Percentiles rank a stretch among this genome's conserved stretches.
phyloP scores from a whole-genome alignment of 2,888 invertebrate genomes.

The Eustalomyia histrio region DNA sequence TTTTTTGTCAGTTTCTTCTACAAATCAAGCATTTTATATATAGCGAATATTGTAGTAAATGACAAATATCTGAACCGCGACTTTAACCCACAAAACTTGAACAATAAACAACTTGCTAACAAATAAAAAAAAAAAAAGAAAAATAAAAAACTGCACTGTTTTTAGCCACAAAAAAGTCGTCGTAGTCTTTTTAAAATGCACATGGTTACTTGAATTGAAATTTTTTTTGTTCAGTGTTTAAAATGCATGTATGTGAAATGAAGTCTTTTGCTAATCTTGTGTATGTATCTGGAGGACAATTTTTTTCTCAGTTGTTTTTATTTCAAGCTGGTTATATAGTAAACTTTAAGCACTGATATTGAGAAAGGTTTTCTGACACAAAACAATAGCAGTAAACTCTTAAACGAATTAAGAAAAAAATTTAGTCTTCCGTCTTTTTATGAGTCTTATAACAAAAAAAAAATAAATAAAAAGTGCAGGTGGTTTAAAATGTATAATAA shows the following conservation, averaged over 20 bases:
- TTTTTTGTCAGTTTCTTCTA: conserved; percentile 51
- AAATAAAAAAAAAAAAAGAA: conserved; percentile 7
- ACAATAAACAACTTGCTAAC: conserved; percentile 63
- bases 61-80: conserved; percentile 66
- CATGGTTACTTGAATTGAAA: conserved; percentile 57
- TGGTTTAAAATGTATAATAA: conserved; percentile 43
- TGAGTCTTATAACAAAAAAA: conserved; percentile 19
- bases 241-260: conserved; percentile 64
- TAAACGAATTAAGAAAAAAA: conserved; percentile 42
- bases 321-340: conserved; percentile 58
- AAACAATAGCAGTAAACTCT: conserved; percentile 55
- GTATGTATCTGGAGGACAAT: conserved; percentile 77
- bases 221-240: conserved; percentile 38
- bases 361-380: conserved; percentile 56
- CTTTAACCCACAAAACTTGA: conserved; percentile 67
- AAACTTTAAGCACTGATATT: conserved; percentile 54
- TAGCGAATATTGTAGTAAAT: conserved; percentile 55
- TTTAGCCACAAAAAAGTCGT: conserved; percentile 16
- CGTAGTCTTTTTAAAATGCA: conserved; percentile 34
- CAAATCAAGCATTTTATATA: conserved; percentile 53
- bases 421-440: conserved; percentile 16
- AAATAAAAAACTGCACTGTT: conserved; percentile 38
- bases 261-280: conserved; percentile 72
- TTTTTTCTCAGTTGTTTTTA: conserved; percentile 54
- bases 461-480: conserved; percentile 54